Evolutionary conservation across 2,888 invertebrate genomes (phyloP).

Genomic region (Drosophila affinis): DNA sequence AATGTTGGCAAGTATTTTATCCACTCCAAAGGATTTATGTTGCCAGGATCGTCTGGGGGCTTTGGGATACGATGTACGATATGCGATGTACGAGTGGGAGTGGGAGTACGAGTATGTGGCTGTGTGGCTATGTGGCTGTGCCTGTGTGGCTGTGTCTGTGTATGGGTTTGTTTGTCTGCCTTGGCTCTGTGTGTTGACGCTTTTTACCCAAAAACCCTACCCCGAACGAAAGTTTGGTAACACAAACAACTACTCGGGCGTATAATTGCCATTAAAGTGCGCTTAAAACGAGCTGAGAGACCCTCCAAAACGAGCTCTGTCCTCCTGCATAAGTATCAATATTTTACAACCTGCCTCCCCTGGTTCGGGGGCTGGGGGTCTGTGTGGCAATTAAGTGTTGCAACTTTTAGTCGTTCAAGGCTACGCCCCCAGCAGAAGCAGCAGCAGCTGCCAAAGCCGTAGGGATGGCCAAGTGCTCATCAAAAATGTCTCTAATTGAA

Average conservation of each 20-base stretch:
- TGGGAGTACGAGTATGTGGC: background rate
- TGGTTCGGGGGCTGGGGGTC: background rate
- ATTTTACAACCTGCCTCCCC: constrained; percentile 36
- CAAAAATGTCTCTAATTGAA: constrained; percentile 35
- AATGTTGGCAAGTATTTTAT: constrained; percentile 49
- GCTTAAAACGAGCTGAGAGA: constrained; percentile 52
- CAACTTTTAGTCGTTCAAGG: constrained; percentile 23
- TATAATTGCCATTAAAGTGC: constrained; percentile 74
- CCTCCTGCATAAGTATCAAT: constrained; percentile 44
- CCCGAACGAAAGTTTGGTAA: constrained; percentile 48
- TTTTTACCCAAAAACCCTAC: constrained; percentile 27
- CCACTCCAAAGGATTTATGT: constrained; percentile 65
- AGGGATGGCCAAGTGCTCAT: constrained; percentile 11
- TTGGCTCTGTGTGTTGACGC: constrained; percentile 31
- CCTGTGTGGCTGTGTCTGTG: constrained; percentile 17
- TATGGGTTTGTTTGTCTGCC: constrained; percentile 27
- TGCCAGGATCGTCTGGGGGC: constrained; percentile 32
- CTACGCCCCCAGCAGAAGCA: background rate
- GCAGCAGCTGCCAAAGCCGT: background rate
- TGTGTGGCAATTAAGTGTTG: constrained; percentile 38
- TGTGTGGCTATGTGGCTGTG: constrained; percentile 14
- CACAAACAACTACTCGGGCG: constrained; percentile 58
- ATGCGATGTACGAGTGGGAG: constrained; percentile 1
- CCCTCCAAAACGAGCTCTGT: constrained; percentile 29
- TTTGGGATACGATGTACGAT: constrained; percentile 1